Percentiles rank a stretch among this genome's conserved stretches.
phyloP scores from a whole-genome alignment of 2,888 invertebrate species.

The Heteropelma amictum region DNA sequence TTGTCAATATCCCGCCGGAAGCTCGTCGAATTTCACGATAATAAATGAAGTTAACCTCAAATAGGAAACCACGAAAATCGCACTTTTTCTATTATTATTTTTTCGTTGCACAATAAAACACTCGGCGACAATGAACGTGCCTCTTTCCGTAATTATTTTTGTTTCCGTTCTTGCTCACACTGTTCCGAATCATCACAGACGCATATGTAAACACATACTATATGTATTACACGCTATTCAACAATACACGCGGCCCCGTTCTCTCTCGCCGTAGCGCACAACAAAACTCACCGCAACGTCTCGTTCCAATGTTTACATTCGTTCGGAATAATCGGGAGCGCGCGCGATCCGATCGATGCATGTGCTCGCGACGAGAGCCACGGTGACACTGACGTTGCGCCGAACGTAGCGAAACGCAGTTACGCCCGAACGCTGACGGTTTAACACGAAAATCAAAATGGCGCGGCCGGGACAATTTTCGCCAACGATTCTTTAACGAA shows the following conservation, averaged over 20 bases:
- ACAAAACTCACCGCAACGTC: conserved; percentile 5
- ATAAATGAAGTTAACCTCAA: too few relatives aligned
- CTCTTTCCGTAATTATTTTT: conserved; percentile 14
- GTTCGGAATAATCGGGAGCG: background rate
- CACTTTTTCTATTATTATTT: background rate
- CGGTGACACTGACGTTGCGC: conserved; percentile 5
- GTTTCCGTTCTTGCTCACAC: conserved; percentile 9
- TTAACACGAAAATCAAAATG: background rate
- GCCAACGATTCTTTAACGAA: too few relatives aligned
- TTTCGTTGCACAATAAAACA: background rate
- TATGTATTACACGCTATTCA: conserved; percentile 9
- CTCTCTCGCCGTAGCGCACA: conserved; percentile 29
- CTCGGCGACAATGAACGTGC: conserved; percentile 4
- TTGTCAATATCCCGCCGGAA: background rate
- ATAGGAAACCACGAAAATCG: too few relatives aligned
- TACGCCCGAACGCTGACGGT: background rate
- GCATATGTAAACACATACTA: background rate
- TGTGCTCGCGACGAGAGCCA: background rate
- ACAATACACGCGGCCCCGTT: conserved; percentile 42
- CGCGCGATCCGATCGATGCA: background rate
- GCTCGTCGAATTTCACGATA: background rate
- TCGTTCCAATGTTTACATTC: conserved; percentile 32
- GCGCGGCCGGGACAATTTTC: background rate
- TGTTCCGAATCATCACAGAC: conserved; percentile 36
- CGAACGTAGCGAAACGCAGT: background rate